Evolutionary conservation across 2,113 vertebrate species (phyloP).

Genomic region (Heterotilapia buettikoferi): DNA sequence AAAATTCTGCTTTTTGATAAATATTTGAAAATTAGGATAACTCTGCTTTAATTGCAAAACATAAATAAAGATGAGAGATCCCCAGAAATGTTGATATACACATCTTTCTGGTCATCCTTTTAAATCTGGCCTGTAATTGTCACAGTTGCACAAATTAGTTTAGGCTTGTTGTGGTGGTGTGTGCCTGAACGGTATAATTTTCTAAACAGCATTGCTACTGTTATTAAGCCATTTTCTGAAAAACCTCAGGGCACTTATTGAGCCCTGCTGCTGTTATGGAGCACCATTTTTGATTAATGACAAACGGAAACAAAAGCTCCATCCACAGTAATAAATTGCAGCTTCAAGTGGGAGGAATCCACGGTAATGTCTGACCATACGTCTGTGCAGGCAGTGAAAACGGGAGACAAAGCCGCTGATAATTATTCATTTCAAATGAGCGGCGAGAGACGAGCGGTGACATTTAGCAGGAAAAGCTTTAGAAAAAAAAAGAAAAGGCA

Average conservation of each 20-base stretch:
- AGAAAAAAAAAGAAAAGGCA: neutral
- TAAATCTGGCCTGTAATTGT: neutral
- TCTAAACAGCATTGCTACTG: neutral
- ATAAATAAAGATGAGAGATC: neutral
- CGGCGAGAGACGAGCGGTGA: neutral
- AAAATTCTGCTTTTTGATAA: neutral
- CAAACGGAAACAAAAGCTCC: neutral
- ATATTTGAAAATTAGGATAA: neutral
- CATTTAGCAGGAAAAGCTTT: neutral
- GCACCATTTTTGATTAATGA: neutral
- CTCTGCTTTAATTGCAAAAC: neutral
- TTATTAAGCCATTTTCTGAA: neutral
- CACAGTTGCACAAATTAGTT: neutral
- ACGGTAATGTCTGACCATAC: neutral
- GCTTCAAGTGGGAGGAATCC: neutral
- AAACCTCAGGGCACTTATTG: neutral
- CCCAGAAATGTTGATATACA: neutral
- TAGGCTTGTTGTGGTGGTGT: neutral
- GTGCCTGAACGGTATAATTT: neutral
- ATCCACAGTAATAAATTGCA: neutral
- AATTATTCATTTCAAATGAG: conserved; percentile 1
- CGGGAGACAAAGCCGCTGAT: neutral
- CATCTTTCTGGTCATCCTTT: neutral
- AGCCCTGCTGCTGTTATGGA: neutral
- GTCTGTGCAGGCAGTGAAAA: neutral